A percentile compares a stretch with the other conserved stretches of the same genome.
phyloP scores from a whole-genome alignment of 2,888 invertebrate species.

The Coelinius sp. region DNA sequence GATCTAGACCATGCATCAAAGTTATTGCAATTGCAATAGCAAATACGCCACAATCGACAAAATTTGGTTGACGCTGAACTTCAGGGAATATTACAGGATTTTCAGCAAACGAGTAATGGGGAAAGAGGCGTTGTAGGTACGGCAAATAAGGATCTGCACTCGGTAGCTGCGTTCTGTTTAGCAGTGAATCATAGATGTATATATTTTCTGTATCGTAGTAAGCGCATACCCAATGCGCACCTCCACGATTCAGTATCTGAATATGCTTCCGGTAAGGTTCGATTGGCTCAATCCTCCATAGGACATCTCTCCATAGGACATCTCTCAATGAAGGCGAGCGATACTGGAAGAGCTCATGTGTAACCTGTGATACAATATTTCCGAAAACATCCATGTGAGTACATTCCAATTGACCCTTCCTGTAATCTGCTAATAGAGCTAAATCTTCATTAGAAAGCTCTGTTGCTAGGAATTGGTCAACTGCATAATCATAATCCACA shows the following conservation, averaged over 20 bases:
- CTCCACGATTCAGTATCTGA: not conserved
- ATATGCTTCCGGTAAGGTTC: not conserved
- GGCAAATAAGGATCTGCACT: not conserved
- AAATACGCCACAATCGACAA: conserved; percentile 10
- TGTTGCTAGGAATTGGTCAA: not conserved
- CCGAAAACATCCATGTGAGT: not conserved
- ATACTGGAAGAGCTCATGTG: not conserved
- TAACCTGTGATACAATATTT: not conserved
- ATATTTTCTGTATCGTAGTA: conserved; percentile 26
- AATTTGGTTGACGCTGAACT: conserved; percentile 11
- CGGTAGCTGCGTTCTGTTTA: not conserved
- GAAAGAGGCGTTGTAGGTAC: not conserved
- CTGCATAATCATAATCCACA: not conserved
- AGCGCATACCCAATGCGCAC: conserved; percentile 25
- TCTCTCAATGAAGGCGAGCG: not conserved
- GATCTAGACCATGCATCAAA: not conserved
- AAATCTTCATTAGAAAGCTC: not conserved
- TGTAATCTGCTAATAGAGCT: not conserved
- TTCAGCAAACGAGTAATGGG: not conserved
- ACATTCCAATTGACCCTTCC: not conserved
- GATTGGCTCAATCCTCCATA: not conserved
- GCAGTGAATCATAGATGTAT: conserved; percentile 29
- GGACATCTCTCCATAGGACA: not conserved
- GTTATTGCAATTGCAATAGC: conserved; percentile 22
- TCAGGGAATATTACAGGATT: conserved; percentile 10